Base-by-base conservation (phyloP, 2,113 vertebrate species). In the Tragulus kanchil region DNA sequence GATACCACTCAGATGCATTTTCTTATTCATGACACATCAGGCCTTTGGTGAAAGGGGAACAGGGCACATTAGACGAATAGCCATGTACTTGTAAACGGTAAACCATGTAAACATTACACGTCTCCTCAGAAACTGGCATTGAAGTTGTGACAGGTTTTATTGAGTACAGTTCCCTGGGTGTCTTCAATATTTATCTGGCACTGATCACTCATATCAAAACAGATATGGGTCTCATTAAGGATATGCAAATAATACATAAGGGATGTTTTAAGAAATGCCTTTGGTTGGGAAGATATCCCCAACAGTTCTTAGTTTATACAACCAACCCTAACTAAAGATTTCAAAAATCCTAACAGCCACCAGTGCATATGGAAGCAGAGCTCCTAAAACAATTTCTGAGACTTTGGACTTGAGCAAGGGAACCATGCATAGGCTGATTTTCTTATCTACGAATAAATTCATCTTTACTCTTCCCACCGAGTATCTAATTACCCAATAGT, bases 51-150 rank as follows among this genome's bases (percentile, higher is more conserved):
- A 96, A 84, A 96, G 19, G 59, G 23, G 3, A 16, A 28, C 83
- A 65, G 92, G 96, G 91, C 8, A 45, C 50, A 61, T 1, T 36
- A 78, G 93, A 86, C 77, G 97, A 91, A 91, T 50, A 90, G 31
- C 56, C 64, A n/a, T 52, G 11, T 83, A 69, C 45, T 58, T 78
- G 73, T 50, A 89, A 83, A 95, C 25, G 77, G 81, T 26, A 62
- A 92, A 71, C 62, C 84, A 26, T 23, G 23, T 48, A 28, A 59
- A 26, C 11, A 13, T n/a, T 19, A 23, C 42, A 5, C 5, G 52
- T 77, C 75, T 64, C 61, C 31, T 94, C 23, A 58, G 36, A 9
- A 13, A 8, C 3, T 69, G 19, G 17, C n/a, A 42, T 14, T 21
- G 45, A 56, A 50, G 48, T 59, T 21, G 16, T 61, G 61, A 89